phyloP scores from a whole-genome alignment of 2,888 invertebrate genomes.

The Monoplex corrugatus region DNA sequence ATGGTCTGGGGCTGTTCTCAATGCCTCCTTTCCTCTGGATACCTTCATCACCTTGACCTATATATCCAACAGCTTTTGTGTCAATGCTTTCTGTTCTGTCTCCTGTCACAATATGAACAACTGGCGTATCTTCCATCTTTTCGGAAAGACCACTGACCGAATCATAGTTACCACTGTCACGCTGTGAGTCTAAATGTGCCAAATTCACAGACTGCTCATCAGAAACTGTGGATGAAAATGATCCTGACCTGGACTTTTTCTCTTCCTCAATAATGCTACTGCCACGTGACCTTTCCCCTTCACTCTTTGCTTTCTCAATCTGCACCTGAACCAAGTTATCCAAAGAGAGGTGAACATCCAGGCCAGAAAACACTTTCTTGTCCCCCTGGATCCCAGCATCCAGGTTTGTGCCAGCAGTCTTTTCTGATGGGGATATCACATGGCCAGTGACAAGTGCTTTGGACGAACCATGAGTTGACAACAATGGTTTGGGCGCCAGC shows the following conservation, averaged over 20 bases:
- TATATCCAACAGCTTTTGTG: background rate
- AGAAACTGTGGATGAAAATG: constrained; percentile 18
- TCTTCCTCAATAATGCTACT: constrained; percentile 44
- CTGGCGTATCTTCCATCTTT: background rate
- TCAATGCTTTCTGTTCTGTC: background rate
- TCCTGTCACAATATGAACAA: constrained; percentile 8
- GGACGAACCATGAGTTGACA: background rate
- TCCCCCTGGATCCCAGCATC: too few species aligned
- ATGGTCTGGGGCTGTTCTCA: background rate
- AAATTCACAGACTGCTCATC: background rate
- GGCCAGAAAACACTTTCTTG: constrained; percentile 59
- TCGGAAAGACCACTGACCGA: background rate
- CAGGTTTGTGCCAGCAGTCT: background rate
- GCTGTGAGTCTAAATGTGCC: background rate
- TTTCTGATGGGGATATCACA: background rate
- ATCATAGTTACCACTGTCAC: too few species aligned
- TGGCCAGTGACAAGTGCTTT: background rate
- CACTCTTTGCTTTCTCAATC: constrained; percentile 61
- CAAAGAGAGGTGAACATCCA: constrained; percentile 60
- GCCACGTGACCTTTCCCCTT: constrained; percentile 55
- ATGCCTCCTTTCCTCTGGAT: background rate
- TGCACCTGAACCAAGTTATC: constrained; percentile 64
- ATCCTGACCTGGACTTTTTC: background rate
- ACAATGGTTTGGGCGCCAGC: constrained; percentile 62
- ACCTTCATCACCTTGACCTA: background rate